phyloP scores from a whole-genome alignment of 2,888 invertebrate genomes.

The Ptilodon capucinus region DNA sequence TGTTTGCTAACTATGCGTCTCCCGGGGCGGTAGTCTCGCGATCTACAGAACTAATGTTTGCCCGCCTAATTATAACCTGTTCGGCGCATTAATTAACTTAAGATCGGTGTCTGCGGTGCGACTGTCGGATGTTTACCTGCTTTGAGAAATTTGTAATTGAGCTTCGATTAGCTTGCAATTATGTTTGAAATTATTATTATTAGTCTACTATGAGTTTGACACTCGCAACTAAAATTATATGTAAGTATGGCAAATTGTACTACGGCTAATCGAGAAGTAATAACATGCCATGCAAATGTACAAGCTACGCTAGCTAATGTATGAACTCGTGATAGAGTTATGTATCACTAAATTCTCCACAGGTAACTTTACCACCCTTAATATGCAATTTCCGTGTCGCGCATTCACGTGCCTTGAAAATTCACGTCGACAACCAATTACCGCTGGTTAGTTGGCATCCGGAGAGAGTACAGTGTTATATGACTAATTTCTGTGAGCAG shows the following conservation, averaged over 20 bases:
- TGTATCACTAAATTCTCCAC: no score
- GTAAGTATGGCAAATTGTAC: no score
- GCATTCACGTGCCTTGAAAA: not conserved
- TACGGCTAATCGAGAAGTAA: no score
- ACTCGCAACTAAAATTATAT: no score
- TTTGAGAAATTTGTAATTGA: not conserved
- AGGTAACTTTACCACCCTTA: not conserved
- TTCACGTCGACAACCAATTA: not conserved
- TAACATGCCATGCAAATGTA: no score
- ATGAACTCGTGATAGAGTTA: no score
- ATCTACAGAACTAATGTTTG: slow-evolving; percentile 6
- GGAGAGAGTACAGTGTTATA: not conserved
- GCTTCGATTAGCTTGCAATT: not conserved
- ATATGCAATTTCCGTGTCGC: not conserved
- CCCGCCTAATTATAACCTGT: slow-evolving; percentile 2
- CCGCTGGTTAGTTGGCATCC: not conserved
- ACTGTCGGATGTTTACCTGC: not conserved
- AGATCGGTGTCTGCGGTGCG: not conserved
- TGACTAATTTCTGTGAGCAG: no score
- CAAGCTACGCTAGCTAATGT: no score
- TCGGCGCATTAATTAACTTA: not conserved
- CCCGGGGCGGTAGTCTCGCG: not conserved
- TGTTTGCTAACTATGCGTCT: not conserved
- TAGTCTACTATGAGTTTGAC: no score
- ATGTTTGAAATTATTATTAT: no score